Evolutionary conservation across 2,888 invertebrate genomes (phyloP).

Genomic region (Drosophila neotestacea): DNA sequence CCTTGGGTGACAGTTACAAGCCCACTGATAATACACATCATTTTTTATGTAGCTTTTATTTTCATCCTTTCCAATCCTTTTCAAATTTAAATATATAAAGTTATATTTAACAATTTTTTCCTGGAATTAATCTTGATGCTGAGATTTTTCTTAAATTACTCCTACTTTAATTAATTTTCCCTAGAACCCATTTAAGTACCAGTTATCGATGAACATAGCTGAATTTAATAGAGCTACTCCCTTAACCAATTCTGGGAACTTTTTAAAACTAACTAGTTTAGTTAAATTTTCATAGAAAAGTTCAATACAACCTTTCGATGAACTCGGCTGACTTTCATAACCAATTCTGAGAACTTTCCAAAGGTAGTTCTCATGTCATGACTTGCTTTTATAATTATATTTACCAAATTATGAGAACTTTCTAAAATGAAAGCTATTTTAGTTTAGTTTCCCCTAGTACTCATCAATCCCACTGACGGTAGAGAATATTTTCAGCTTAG

Average conservation of each 20-base stretch:
- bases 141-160: neutral
- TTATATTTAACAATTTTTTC: too few relatives aligned
- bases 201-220: neutral
- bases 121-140: too few relatives aligned
- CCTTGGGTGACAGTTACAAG: neutral
- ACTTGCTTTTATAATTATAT: too few relatives aligned
- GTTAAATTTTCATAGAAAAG: too few relatives aligned
- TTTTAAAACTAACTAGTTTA: neutral
- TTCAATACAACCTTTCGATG: too few relatives aligned
- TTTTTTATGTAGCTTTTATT: too few relatives aligned
- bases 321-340: neutral
- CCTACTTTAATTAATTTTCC: neutral
- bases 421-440: neutral
- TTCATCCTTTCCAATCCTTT: too few relatives aligned
- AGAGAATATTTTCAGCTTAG: slow-evolving; percentile 6
- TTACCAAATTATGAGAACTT: neutral
- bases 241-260: neutral
- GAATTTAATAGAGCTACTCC: neutral
- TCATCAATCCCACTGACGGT: neutral
- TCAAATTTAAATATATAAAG: too few relatives aligned
- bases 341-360: neutral
- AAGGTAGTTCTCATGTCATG: neutral
- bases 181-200: neutral
- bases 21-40: too few relatives aligned
- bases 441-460: neutral